Base-by-base conservation (phyloP, 2,113 vertebrate species). In the Sceloporus tristichus region DNA sequence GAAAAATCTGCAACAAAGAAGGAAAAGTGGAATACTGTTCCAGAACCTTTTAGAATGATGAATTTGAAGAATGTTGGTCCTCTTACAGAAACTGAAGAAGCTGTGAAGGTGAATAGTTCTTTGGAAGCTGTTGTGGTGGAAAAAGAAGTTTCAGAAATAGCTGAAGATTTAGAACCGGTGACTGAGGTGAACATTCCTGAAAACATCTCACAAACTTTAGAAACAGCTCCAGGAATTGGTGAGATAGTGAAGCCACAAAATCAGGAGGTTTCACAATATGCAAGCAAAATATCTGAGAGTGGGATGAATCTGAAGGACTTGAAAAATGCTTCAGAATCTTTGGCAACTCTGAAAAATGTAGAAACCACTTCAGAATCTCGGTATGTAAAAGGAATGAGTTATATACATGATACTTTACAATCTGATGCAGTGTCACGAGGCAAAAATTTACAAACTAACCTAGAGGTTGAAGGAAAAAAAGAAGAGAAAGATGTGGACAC, bases 201-300 rank as follows among this genome's bases (percentile, higher is more conserved):
- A 89, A 77, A 59, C 75, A 68, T 40, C 9, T 88, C 75, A 2
- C 56, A 65, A 3, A 78, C 84, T 84, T 62, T 53, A 71, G 79
- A 88, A 16, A 13, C 9, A 54, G 34, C 85, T 87, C 29, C 80
- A 82, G 90, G 88, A 94, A 8, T 82, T 14, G 25, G 79, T 29
- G 65, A 27, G 65, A 8, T 48, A 84, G 68, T 76, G 84, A 91
- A 91, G 75, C 34, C 81, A 3, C 78, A 73, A 23, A 42, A 80
- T 62, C 62, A 79, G 83, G 94, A 94, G 73, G 13, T 83, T 88
- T 38, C 86, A 81, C 62, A 88, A 87, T 4, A 34, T 56, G 42
- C 29, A 76, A 42, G 13, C 40, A 73, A 84, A 38, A 68, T 42
- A n/a, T 42, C 9, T 56, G 71, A 82, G 16, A 25, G 40, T 54